Evolutionary conservation across 1,140 invertebrate species (phyloP).

Genomic region (Cotesia typhae): DNA sequence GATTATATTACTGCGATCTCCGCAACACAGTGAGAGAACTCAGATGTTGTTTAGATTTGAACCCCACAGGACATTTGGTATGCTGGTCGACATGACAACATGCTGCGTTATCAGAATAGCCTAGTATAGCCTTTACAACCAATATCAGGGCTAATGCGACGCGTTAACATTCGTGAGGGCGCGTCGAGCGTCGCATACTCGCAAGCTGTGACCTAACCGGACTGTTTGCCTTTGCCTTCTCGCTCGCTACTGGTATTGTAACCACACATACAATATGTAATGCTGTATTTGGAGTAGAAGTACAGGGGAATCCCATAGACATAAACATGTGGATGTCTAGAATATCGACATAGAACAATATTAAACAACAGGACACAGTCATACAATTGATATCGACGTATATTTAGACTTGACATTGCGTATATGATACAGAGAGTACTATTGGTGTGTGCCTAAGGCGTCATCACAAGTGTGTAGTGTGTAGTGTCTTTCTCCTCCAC

Average conservation of each 20-base stretch:
- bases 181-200: constrained; percentile 55
- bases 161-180: constrained; percentile 64
- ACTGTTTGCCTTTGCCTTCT: constrained; percentile 32
- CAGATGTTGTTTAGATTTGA: neutral
- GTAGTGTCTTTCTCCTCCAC: no score
- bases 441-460: no score
- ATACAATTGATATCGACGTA: no score
- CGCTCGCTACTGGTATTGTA: neutral
- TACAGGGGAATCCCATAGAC: neutral
- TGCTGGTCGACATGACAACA: constrained; percentile 64
- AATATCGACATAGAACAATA: no score
- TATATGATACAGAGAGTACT: no score
- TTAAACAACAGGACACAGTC: no score
- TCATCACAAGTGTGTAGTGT: no score
- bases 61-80: constrained; percentile 54
- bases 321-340: neutral
- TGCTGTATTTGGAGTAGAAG: neutral
- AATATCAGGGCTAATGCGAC: constrained; percentile 59
- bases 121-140: constrained; percentile 50
- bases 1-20: no score
- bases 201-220: constrained; percentile 64
- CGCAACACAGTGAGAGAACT: no score
- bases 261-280: neutral
- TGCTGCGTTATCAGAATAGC: constrained; percentile 66
- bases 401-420: no score